A percentile compares a stretch with the other conserved stretches of the same genome.
These are phyloP conservation scores for Clarias batrachus DNA, from an alignment of 2,113 vertebrate genomes.

Conservation along the genomic window DNA sequence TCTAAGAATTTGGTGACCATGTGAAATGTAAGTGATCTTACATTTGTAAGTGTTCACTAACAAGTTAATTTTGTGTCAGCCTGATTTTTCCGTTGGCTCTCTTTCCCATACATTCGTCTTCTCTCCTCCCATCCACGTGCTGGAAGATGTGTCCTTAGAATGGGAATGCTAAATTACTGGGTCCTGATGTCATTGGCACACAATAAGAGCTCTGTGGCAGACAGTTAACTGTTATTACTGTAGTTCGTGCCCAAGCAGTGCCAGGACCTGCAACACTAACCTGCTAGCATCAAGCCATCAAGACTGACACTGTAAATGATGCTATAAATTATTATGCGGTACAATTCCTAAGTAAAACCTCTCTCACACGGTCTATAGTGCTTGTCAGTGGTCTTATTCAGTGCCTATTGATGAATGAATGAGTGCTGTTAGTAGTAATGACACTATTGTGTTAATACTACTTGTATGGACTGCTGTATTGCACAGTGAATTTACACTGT, in stretches of 20 bases:
- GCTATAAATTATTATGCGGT: conserved; percentile 14
- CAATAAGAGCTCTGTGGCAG: conserved; percentile 55
- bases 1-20: neutral
- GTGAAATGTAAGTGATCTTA: neutral
- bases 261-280: conserved; percentile 19
- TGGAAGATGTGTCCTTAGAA: conserved; percentile 36
- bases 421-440: neutral
- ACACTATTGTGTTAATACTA: neutral
- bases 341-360: neutral
- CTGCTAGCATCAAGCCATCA: conserved; percentile 17
- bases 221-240: conserved; percentile 24
- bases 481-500: neutral
- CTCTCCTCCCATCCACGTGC: conserved; percentile 11
- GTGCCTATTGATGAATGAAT: neutral
- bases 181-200: conserved; percentile 61
- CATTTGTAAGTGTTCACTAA: neutral
- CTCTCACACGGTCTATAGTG: neutral
- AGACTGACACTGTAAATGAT: conserved; percentile 13
- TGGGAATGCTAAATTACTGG: conserved; percentile 52
- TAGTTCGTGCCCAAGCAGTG: conserved; percentile 12
- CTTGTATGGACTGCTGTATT: neutral
- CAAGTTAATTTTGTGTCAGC: neutral
- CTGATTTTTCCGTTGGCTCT: conserved; percentile 4
- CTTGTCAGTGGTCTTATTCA: neutral
- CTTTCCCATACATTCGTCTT: neutral